Evolutionary conservation across 2,113 vertebrate genomes (phyloP).

Genomic region (Labeo rohita): DNA sequence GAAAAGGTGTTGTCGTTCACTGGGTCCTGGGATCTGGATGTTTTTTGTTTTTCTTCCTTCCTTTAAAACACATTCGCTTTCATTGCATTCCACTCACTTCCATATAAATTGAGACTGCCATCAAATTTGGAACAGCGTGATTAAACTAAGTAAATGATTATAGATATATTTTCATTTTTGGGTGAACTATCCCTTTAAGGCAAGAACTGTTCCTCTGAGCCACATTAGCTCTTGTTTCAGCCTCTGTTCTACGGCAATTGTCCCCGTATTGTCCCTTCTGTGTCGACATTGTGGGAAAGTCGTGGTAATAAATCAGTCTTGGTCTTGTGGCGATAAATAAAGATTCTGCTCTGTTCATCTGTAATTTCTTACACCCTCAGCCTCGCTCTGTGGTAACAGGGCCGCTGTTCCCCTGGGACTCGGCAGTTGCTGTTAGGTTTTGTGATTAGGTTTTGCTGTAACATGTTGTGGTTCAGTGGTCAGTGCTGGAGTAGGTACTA

Average conservation of each 20-base stretch:
- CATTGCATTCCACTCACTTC: background rate
- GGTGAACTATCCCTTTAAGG: background rate
- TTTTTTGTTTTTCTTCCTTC: background rate
- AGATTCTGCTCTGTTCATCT: constrained; percentile 5
- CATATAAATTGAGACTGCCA: background rate
- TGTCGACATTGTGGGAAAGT: constrained; percentile 3
- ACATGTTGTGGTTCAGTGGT: constrained; percentile 40
- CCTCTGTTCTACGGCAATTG: background rate
- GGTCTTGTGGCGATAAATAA: constrained; percentile 14
- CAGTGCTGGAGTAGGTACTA: constrained; percentile 26
- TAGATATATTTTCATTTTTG: background rate
- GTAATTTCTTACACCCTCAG: constrained; percentile 7
- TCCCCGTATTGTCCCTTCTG: constrained; percentile 1
- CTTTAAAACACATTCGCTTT: background rate
- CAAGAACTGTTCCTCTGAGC: background rate
- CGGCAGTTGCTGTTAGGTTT: constrained; percentile 11
- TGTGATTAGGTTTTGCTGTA: constrained; percentile 37
- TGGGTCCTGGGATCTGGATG: background rate
- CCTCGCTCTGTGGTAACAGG: constrained; percentile 13
- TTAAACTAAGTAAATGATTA: background rate
- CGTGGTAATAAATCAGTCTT: constrained; percentile 2
- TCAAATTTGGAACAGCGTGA: background rate
- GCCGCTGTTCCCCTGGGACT: background rate
- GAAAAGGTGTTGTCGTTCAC: background rate
- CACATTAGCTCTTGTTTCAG: background rate